Base-by-base conservation (phyloP, 2,797 vertebrate species). In the Lacerta bilineata region DNA sequence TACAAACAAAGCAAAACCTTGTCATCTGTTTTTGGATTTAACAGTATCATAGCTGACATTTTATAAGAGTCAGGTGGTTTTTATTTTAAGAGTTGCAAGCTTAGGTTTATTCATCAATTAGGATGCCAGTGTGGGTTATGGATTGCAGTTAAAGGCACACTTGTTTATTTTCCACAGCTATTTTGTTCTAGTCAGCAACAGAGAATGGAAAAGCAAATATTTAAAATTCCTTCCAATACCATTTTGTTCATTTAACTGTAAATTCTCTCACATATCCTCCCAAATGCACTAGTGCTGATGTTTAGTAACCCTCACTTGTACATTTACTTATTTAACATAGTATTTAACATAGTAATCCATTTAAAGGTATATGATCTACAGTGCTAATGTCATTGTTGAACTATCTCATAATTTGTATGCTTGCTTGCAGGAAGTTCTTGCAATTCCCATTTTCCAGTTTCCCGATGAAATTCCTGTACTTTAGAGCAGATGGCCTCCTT, bases 201-300 rank as follows among this genome's bases (percentile, higher is more conserved):
- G 39, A 83, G 68, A 29, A 72, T 29, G 46, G 41, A 87, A 61
- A 55, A 86, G 66, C 25, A 39, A 85, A 71, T 69, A 71, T 18
- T 55, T 59, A 20, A 71, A 84, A 33, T 46, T 68, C 11, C 36
- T 66, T 36, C 75, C 33, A 66, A 50, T 36, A 27, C 17, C 69
- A 29, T 50, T 71, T 69, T 69, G 81, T 33, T 83, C 15, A 46
- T 41, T 29, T 43, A 36, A 43, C 41, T 68, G 18, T 20, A 78
- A 50, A 13, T 78, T 36, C 20, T 17, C 29, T n/a, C 13, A 17
- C 9, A 8, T 8, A 69, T 55, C 41, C 59, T 68, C 77, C 84
- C 29, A 79, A 79, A 79, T 41, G 41, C 17, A 15, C 41, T 7
- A 29, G 1, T 77, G 6, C 43, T 55, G 46, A 66, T 25, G 41